Evolutionary conservation across 2,113 vertebrate species (phyloP), one percentile per base, ranked within the genome.

Genomic region (Tachuris rubrigastra): DNA sequence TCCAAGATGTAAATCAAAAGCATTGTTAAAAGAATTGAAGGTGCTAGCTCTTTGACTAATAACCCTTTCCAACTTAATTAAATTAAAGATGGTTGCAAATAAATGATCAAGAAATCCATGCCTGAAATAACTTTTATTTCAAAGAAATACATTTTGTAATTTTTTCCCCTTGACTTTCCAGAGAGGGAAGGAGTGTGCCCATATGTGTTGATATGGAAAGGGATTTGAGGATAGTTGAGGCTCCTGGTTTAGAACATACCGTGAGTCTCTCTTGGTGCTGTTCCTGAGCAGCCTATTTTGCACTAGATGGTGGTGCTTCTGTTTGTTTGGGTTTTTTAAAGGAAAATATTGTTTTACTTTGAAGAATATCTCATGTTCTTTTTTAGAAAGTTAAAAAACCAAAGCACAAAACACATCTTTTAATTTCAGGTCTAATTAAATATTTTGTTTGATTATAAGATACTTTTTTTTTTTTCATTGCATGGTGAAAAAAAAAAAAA

Each of bases 251-350:
- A 37, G 73, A 55, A 49, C 22, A 37, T 17, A 23, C 24, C 47
- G 14, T 0, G 2, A 60, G 23, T 25, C 5, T 68, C 15, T 60
- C 14, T 31, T 1, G 4, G 55, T 91, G 63, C 66, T 59, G 0
- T 41, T 85, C 17, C 55, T 82, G 62, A 75, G 27, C 41, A 67
- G 14, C 10, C 67, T 56, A 13, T 20, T 52, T 50, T 17, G 39
- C 28, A 27, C 50, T 13, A 9, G 19, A 8, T 27, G n/a, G 44
- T 46, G 19, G 19, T 28, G 49, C 24, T 28, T 52, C 25, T 27
- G 49, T 33, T 56, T 59, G 16, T 19, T 81, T 56, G 19, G 16
- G 0, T 2, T 50, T 56, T 75, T 56, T 55, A 30, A 24, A 37
- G 35, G 33, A 60, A 93, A 86, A 52, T 33, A 47, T 2, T 5